phyloP scores from a whole-genome alignment of 2,888 invertebrate genomes.

The Caenorhabditis uteleia region DNA sequence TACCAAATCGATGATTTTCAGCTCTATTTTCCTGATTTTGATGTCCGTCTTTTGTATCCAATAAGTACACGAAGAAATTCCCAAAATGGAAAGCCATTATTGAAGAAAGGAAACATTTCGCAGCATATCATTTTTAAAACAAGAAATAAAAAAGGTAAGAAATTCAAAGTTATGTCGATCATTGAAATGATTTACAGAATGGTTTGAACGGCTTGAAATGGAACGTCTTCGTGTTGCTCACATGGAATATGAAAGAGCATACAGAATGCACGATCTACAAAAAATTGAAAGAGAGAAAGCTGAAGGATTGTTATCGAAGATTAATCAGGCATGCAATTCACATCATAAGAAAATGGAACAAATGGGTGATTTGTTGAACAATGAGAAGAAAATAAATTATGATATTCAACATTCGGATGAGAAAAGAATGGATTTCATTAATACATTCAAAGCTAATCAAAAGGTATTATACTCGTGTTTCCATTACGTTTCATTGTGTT shows the following conservation, averaged over 20 bases:
- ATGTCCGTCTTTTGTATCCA: slow-evolving; percentile 33
- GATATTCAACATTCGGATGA: slow-evolving; percentile 19
- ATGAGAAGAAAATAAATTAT: slow-evolving; percentile 2
- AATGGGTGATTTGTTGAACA: slow-evolving; percentile 5
- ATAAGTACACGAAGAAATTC: slow-evolving; percentile 19
- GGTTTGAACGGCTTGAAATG: slow-evolving; percentile 31
- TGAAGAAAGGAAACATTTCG: slow-evolving; percentile 7
- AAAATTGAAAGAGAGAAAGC: slow-evolving; percentile 34
- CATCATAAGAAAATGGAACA: slow-evolving; percentile 24
- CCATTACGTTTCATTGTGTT: too few relatives aligned
- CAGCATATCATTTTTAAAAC: slow-evolving; percentile 11
- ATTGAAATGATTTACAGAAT: too few relatives aligned
- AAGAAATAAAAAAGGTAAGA: slow-evolving; percentile 12
- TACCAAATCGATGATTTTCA: slow-evolving; percentile 3
- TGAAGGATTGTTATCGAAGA: slow-evolving; percentile 26
- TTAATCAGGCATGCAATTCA: slow-evolving; percentile 14
- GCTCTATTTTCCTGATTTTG: slow-evolving; percentile 36
- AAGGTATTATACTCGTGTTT: too few relatives aligned
- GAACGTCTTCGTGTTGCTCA: slow-evolving; percentile 37
- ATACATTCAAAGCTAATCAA: slow-evolving; percentile 1
- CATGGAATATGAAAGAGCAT: slow-evolving; percentile 32
- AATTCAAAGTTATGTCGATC: too few relatives aligned
- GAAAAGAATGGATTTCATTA: slow-evolving; percentile 2
- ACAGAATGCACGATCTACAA: slow-evolving; percentile 26
- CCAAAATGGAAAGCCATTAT: slow-evolving; percentile 15